A percentile compares a stretch with the other conserved stretches of the same genome.
These are phyloP conservation scores for Drosophila ustulata DNA, from an alignment of 2,888 invertebrate genomes.

Conservation along the genomic window DNA sequence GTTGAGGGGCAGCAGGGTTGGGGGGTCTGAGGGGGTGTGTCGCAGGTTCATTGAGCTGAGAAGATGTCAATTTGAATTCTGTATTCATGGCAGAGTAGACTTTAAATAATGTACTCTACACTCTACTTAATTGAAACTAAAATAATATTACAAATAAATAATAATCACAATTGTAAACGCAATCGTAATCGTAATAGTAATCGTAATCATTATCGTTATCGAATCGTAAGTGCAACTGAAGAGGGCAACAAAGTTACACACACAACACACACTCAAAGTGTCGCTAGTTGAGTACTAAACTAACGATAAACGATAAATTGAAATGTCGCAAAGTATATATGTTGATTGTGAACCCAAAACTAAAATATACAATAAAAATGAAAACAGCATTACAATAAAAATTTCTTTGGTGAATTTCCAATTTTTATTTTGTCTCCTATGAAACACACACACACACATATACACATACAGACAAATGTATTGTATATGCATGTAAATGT, in stretches of 20 bases:
- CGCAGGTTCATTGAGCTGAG: slow-evolving; percentile 32
- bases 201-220: not conserved
- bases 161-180: slow-evolving; percentile 6
- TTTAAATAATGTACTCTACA: slow-evolving; percentile 20
- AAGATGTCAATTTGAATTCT: slow-evolving; percentile 11
- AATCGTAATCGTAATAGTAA: slow-evolving; percentile 5
- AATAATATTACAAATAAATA: not conserved
- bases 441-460: slow-evolving; percentile 13
- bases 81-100: slow-evolving; percentile 11
- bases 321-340: slow-evolving; percentile 4
- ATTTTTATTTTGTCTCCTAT: slow-evolving; percentile 47
- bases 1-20: not conserved
- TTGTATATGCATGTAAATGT: slow-evolving; percentile 36
- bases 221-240: slow-evolving; percentile 32
- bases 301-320: slow-evolving; percentile 17
- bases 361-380: slow-evolving; percentile 46
- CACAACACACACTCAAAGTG: slow-evolving; percentile 3
- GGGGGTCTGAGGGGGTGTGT: slow-evolving; percentile 1
- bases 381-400: slow-evolving; percentile 50
- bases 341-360: slow-evolving; percentile 27
- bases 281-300: slow-evolving; percentile 19
- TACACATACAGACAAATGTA: not conserved
- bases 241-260: slow-evolving; percentile 23
- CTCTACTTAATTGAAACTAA: slow-evolving; percentile 13
- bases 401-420: slow-evolving; percentile 45